Percentiles rank a stretch among this genome's conserved stretches.
Evolutionary conservation across 1,140 invertebrate genomes (phyloP).

Genomic region (Lamellibrachia luymesi): DNA sequence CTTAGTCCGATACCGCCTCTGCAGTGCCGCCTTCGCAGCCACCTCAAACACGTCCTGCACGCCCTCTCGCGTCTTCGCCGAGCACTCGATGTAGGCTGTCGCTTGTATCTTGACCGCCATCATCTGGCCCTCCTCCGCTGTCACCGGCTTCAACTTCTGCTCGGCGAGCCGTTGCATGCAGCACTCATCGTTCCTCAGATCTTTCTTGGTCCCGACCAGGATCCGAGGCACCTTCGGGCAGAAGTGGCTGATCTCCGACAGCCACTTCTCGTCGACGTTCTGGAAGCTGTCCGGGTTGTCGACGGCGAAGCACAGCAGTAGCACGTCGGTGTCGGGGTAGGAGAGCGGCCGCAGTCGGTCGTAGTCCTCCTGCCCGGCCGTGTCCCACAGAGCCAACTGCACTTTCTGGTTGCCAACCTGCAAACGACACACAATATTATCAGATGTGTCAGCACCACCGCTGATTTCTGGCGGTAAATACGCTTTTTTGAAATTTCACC

Average conservation of each 20-base stretch:
- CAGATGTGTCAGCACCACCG: constrained; percentile 60
- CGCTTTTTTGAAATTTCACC: too few species aligned
- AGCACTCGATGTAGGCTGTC: constrained; percentile 99
- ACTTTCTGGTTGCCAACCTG: constrained; percentile 92
- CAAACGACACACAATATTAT: constrained; percentile 99
- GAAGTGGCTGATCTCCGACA: constrained; percentile 86
- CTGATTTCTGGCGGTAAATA: too few species aligned
- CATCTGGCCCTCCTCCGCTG: constrained; percentile 60
- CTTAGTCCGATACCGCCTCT: constrained; percentile 42
- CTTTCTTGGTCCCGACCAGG: constrained; percentile 94
- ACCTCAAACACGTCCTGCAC: constrained; percentile 77
- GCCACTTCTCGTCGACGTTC: constrained; percentile 89
- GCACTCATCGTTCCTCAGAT: constrained; percentile 92
- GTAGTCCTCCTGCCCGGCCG: constrained; percentile 91
- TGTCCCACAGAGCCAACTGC: constrained; percentile 93
- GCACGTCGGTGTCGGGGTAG: constrained; percentile 81
- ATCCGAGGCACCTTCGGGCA: constrained; percentile 84
- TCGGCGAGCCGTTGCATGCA: constrained; percentile 97
- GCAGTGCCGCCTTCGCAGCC: constrained; percentile 88
- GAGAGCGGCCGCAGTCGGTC: constrained; percentile 88
- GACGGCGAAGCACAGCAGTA: constrained; percentile 82
- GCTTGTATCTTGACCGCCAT: constrained; percentile 67
- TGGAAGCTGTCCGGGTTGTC: constrained; percentile 82
- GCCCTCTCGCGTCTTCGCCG: constrained; percentile 83
- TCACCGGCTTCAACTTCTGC: constrained; percentile 97